A percentile compares a stretch with the other conserved stretches of the same genome.
Evolutionary conservation across 2,797 vertebrate genomes (phyloP).

Genomic region (Babyrousa celebensis): DNA sequence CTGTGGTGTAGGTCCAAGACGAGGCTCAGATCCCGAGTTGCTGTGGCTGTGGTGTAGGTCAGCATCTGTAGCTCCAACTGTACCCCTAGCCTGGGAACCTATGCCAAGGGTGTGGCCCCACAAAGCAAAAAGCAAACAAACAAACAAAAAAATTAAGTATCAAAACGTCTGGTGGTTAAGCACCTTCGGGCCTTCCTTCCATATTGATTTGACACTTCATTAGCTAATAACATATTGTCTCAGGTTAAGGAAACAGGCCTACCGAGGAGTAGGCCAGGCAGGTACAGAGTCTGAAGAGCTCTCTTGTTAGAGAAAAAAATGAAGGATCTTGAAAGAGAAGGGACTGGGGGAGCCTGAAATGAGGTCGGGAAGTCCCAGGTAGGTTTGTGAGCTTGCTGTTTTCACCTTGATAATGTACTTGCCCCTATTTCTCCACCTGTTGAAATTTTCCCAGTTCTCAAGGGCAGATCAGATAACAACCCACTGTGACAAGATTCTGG

Average conservation of each 20-base stretch:
- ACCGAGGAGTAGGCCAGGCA: not conserved
- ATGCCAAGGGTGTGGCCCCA: too few relatives aligned
- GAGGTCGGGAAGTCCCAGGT: not conserved
- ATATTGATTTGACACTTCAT: not conserved
- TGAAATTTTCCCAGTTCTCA: conserved; percentile 29
- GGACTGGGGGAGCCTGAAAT: not conserved
- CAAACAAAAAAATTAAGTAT: not conserved
- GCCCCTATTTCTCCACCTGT: not conserved
- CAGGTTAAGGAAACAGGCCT: not conserved
- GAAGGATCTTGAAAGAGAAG: not conserved
- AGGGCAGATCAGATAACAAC: not conserved
- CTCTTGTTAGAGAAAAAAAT: not conserved
- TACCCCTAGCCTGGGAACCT: too few relatives aligned
- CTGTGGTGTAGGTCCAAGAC: too few relatives aligned
- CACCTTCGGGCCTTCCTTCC: not conserved
- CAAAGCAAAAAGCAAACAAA: too few relatives aligned
- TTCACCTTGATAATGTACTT: not conserved
- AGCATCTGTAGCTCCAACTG: too few relatives aligned
- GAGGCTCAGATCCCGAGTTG: too few relatives aligned
- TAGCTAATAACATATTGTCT: not conserved
- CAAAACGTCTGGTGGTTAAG: not conserved
- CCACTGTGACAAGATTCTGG: not conserved
- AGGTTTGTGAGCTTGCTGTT: conserved; percentile 15
- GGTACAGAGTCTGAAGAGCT: not conserved
- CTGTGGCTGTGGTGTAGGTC: too few relatives aligned